Conservation (phyloP, 2,797 vertebrate genomes). For the Perodicticus potto region DNA sequence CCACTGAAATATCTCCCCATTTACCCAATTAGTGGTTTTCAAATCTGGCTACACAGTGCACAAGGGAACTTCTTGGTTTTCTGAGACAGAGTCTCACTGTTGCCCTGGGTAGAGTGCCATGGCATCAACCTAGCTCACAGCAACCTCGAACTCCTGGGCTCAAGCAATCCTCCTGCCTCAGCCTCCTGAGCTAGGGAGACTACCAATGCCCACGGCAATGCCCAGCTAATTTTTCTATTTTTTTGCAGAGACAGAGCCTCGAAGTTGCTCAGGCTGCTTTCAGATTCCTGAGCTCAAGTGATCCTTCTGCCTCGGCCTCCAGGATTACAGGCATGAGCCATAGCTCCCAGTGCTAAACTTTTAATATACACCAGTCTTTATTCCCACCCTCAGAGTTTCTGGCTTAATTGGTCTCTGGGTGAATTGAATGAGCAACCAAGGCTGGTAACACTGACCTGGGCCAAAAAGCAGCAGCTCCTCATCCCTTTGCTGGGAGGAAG, state of each 20-base stretch:
- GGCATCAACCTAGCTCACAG: neutral
- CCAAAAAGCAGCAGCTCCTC: neutral
- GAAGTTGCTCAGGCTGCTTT: neutral
- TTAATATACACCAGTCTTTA: neutral
- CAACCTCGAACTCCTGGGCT: neutral
- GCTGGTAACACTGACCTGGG: neutral
- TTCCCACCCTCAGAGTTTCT: neutral
- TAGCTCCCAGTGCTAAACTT: neutral
- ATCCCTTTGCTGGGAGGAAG: neutral
- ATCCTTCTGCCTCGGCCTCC: neutral
- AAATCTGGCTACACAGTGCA: neutral
- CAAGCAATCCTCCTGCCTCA: neutral
- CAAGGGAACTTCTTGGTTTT: neutral
- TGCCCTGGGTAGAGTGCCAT: accelerated
- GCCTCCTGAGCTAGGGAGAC: no score
- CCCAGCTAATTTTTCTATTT: neutral
- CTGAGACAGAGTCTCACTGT: neutral
- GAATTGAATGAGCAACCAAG: neutral
- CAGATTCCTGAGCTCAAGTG: neutral
- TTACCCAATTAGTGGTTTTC: neutral
- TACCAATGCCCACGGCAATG: accelerated
- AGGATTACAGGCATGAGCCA: neutral
- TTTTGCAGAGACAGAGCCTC: neutral
- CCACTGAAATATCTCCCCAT: neutral
- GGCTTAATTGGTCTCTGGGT: neutral